These are phyloP conservation scores for Globicephala melas DNA, from an alignment of 2,113 vertebrate genomes.

Conservation along the genomic window DNA sequence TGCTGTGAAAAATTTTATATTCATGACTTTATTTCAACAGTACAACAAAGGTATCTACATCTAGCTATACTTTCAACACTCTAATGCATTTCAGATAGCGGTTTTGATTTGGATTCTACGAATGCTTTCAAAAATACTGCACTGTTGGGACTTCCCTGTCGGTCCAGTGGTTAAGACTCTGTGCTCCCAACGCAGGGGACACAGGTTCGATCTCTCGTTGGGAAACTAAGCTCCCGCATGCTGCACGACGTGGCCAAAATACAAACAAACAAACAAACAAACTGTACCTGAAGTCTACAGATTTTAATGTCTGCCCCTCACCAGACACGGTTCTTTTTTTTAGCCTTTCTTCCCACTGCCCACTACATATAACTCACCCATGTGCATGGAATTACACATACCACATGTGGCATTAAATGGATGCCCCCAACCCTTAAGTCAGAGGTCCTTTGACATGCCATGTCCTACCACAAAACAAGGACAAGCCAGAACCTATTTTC, in stretches of 20 bases:
- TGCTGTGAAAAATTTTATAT: background rate
- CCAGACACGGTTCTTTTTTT: background rate
- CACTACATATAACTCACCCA: background rate
- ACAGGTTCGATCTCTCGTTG: no score
- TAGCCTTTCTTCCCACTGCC: background rate
- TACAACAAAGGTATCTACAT: background rate
- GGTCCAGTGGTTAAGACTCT: no score
- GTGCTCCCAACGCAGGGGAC: no score
- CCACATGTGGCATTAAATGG: background rate
- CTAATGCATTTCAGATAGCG: background rate
- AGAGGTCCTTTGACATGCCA: background rate
- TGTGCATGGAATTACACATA: background rate
- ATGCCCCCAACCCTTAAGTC: background rate
- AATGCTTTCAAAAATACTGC: slow-evolving; percentile 23
- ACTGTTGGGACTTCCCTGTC: no score
- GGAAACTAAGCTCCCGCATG: no score
- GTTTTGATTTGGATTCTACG: background rate
- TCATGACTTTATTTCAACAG: slow-evolving; percentile 12
- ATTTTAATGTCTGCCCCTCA: background rate
- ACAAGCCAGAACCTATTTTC: background rate
- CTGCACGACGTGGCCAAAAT: no score
- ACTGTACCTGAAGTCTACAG: background rate
- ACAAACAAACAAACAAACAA: background rate
- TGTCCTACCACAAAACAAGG: background rate
- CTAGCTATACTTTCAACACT: background rate